Percentiles rank a stretch among this genome's conserved stretches.
Conservation (phyloP, 2,797 vertebrate genomes). For the Ctenopoma kingsleyae region DNA sequence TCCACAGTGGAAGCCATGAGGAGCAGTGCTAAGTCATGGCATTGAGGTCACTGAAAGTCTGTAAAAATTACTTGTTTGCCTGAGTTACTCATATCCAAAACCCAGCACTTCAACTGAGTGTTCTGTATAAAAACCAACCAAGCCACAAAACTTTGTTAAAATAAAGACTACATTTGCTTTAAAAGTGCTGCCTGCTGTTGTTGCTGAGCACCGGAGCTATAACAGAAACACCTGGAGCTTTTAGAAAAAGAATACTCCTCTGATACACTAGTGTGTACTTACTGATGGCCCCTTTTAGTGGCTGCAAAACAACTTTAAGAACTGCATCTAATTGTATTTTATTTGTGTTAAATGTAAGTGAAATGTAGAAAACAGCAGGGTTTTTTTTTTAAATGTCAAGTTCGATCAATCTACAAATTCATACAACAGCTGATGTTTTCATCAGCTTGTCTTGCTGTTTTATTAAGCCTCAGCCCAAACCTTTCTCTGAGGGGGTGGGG, state of each 20-base stretch:
- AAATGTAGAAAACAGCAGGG: not conserved
- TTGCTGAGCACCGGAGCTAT: constrained; percentile 39
- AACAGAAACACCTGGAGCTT: constrained; percentile 63
- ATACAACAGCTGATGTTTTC: not conserved
- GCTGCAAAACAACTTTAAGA: constrained; percentile 1
- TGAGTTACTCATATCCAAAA: constrained; percentile 41
- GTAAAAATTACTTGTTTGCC: constrained; percentile 50
- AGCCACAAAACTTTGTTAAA: constrained; percentile 61
- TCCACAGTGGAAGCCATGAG: constrained; percentile 27
- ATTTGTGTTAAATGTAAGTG: not conserved
- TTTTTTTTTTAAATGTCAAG: not conserved
- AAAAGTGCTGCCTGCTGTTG: constrained; percentile 49
- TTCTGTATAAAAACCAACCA: constrained; percentile 58
- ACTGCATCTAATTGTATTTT: not conserved
- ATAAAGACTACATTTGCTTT: constrained; percentile 67
- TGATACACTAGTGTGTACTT: constrained; percentile 8
- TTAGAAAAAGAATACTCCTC: constrained; percentile 26
- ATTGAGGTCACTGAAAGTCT: constrained; percentile 38
- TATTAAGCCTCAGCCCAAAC: too few species aligned
- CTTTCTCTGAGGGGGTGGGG: too few species aligned
- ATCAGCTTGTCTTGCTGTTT: not conserved
- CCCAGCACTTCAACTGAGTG: constrained; percentile 57
- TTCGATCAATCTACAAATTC: not conserved
- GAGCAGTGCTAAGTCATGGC: constrained; percentile 55
- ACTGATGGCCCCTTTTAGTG: constrained; percentile 20